Conservation (phyloP, 2,113 vertebrate species). For the Alethe castanea region DNA sequence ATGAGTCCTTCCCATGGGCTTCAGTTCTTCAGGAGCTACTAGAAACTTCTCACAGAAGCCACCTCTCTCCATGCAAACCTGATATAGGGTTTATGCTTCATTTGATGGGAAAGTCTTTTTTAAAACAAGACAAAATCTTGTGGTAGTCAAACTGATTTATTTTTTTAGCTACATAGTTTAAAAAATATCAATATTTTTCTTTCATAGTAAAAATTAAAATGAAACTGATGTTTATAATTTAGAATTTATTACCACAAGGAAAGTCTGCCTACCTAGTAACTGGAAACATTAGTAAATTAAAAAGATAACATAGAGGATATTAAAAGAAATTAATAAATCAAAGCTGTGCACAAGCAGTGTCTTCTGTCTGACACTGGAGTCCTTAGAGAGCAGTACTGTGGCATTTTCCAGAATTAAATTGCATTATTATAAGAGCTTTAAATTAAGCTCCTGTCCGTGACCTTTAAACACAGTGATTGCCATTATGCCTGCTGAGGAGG, state of each 20-base stretch:
- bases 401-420: constrained; percentile 63
- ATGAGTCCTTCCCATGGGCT: neutral
- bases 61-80: neutral
- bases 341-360: neutral
- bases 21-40: neutral
- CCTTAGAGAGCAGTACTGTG: constrained; percentile 26
- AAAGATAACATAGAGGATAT: neutral
- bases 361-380: neutral
- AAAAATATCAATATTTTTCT: neutral
- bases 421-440: constrained; percentile 53
- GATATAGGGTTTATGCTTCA: neutral
- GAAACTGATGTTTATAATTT: neutral
- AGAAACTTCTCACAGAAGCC: neutral
- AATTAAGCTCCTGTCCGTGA: constrained; percentile 63
- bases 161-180: neutral
- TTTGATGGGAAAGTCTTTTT: neutral
- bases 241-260: neutral
- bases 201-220: neutral
- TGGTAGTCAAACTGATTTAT: neutral
- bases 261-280: neutral
- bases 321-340: neutral
- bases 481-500: constrained; percentile 62
- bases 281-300: constrained; percentile 1
- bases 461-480: constrained; percentile 57
- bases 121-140: neutral